Evolutionary conservation across 2,797 vertebrate species (phyloP).

Genomic region (Anolis apletophallus): DNA sequence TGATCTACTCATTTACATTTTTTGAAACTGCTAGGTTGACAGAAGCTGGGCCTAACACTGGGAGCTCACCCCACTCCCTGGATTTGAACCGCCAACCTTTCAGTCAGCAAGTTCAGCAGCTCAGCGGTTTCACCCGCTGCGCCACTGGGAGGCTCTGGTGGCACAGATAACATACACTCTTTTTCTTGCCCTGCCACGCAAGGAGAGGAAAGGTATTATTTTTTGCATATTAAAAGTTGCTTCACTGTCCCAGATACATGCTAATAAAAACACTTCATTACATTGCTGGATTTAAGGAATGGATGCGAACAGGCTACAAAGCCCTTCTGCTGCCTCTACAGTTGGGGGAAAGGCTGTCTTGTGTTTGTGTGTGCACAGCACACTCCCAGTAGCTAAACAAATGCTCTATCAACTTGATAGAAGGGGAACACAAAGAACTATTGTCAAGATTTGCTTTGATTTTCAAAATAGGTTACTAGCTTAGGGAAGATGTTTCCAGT

Average conservation of each 20-base stretch:
- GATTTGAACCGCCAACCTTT: too few relatives aligned
- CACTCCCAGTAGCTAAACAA: neutral
- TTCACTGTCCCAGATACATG: neutral
- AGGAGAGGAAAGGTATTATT: neutral
- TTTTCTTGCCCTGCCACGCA: neutral
- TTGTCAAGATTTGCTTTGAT: neutral
- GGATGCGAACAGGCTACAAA: constrained; percentile 88
- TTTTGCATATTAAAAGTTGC: neutral
- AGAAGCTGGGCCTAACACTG: too few relatives aligned
- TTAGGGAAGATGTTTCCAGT: neutral
- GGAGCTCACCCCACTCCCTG: too few relatives aligned
- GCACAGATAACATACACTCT: neutral
- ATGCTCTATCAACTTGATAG: neutral
- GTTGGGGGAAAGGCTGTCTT: neutral
- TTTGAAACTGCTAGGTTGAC: too few relatives aligned
- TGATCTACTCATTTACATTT: too few relatives aligned
- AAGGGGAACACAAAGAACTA: neutral
- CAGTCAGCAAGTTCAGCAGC: too few relatives aligned
- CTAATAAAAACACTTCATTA: neutral
- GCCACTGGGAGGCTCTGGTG: too few relatives aligned
- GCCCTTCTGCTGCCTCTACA: constrained; percentile 84
- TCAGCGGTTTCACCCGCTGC: too few relatives aligned
- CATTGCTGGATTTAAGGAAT: constrained; percentile 69
- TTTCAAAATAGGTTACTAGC: neutral
- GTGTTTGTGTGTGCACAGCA: too few relatives aligned